These are phyloP conservation scores for Phaetusa simplex DNA, from an alignment of 2,113 vertebrate genomes.

Conservation along the genomic window DNA sequence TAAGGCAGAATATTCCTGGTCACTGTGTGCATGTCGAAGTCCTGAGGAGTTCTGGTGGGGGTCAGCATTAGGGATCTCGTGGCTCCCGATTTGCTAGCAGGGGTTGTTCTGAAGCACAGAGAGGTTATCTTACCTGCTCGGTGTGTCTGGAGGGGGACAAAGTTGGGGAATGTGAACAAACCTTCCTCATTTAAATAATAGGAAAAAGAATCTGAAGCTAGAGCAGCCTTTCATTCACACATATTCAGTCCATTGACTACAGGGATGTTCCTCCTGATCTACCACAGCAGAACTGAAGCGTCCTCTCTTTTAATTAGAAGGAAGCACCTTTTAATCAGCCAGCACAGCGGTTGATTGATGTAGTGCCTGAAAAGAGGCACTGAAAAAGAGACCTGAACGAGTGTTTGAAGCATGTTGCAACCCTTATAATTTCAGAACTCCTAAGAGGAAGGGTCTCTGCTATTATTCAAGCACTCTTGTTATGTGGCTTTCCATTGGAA, in stretches of 20 bases:
- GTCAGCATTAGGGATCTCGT: neutral
- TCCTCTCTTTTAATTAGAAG: conserved; percentile 2
- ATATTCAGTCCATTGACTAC: neutral
- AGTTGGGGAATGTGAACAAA: neutral
- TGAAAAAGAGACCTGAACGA: neutral
- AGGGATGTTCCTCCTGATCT: neutral
- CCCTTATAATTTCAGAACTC: neutral
- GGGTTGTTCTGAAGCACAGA: neutral
- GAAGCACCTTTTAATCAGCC: conserved; percentile 33
- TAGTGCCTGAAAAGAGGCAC: neutral
- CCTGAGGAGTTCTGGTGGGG: neutral
- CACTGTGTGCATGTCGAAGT: neutral
- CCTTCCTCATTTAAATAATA: neutral
- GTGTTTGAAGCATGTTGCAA: neutral
- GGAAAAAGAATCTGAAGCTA: neutral
- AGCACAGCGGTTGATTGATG: neutral
- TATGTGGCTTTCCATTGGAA: neutral
- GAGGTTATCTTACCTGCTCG: neutral
- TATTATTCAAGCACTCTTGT: neutral
- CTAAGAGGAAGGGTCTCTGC: neutral
- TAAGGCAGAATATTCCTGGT: neutral
- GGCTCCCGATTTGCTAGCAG: neutral
- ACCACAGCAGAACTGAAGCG: neutral
- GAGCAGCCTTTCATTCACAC: neutral
- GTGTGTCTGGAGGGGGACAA: neutral